Percentiles rank a stretch among this genome's conserved stretches.
phyloP scores from a whole-genome alignment of 1,140 invertebrate species.

The Eriocheir sinensis region DNA sequence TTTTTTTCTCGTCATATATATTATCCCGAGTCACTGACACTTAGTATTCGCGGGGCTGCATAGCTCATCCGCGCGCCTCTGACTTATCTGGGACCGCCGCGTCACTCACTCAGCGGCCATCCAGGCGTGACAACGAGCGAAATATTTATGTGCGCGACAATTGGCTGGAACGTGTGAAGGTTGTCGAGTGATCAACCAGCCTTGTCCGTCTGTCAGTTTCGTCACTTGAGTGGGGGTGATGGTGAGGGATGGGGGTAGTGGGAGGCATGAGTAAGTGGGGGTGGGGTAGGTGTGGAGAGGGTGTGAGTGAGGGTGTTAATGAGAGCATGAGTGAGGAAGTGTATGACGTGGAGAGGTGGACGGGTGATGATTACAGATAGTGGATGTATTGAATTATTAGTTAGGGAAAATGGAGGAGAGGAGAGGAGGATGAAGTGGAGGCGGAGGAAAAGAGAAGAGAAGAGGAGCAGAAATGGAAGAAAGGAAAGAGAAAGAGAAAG shows the following conservation, averaged over 20 bases:
- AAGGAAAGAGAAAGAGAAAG: too few relatives aligned
- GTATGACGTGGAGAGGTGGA: neutral
- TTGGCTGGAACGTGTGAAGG: neutral
- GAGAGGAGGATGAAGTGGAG: too few relatives aligned
- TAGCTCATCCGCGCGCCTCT: neutral
- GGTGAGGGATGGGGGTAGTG: neutral
- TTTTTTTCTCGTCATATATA: neutral
- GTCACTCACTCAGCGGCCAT: conserved; percentile 11
- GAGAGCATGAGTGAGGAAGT: neutral
- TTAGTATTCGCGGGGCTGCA: neutral
- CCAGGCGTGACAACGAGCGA: neutral
- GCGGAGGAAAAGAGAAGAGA: too few relatives aligned
- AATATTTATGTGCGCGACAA: conserved; percentile 6
- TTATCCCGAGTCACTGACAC: too few relatives aligned
- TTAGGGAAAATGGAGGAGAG: too few relatives aligned
- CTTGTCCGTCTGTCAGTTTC: neutral
- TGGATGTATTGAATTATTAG: too few relatives aligned
- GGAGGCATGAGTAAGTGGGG: neutral
- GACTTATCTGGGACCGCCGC: neutral
- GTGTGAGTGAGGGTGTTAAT: neutral
- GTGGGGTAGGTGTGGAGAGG: neutral
- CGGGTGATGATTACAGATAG: neutral
- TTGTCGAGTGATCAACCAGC: conserved; percentile 21
- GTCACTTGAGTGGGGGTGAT: neutral
- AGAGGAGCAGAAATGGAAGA: too few relatives aligned